These are phyloP conservation scores for Pocota personata DNA, from an alignment of 2,888 invertebrate species.

Conservation along the genomic window DNA sequence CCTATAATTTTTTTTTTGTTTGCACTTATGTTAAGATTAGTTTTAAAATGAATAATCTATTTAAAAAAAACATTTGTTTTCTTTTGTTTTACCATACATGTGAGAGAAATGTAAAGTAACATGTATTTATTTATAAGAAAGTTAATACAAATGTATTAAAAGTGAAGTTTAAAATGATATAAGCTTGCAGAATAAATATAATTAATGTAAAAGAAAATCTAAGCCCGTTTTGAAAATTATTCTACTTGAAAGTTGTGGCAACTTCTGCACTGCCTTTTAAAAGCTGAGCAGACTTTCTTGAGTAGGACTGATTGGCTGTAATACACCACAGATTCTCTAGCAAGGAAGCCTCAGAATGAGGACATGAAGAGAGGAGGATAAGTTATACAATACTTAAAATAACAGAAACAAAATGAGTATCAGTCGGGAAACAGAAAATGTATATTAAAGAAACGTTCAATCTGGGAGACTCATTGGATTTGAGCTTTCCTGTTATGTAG, in stretches of 20 bases:
- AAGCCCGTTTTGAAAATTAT: background rate
- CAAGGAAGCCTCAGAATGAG: too few relatives aligned
- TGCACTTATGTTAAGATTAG: background rate
- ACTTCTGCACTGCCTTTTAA: too few relatives aligned
- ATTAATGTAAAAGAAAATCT: background rate
- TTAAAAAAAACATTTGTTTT: background rate
- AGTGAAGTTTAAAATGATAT: background rate
- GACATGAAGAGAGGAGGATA: too few relatives aligned
- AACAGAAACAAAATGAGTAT: too few relatives aligned
- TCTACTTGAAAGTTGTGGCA: background rate
- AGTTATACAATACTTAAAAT: too few relatives aligned
- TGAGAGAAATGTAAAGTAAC: background rate
- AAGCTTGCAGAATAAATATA: conserved; percentile 1
- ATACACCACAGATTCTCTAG: too few relatives aligned
- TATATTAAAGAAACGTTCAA: too few relatives aligned
- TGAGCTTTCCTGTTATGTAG: too few relatives aligned
- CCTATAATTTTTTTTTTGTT: background rate
- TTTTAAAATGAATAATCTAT: background rate
- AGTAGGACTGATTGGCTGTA: too few relatives aligned
- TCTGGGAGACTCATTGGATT: too few relatives aligned
- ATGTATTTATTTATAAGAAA: background rate
- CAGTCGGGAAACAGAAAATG: too few relatives aligned
- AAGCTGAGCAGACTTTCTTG: too few relatives aligned
- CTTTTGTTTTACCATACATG: background rate
- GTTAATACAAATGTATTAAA: background rate